Evolutionary conservation across 2,113 vertebrate species (phyloP), one percentile per base, ranked within the genome.

Genomic region (Promerops cafer): DNA sequence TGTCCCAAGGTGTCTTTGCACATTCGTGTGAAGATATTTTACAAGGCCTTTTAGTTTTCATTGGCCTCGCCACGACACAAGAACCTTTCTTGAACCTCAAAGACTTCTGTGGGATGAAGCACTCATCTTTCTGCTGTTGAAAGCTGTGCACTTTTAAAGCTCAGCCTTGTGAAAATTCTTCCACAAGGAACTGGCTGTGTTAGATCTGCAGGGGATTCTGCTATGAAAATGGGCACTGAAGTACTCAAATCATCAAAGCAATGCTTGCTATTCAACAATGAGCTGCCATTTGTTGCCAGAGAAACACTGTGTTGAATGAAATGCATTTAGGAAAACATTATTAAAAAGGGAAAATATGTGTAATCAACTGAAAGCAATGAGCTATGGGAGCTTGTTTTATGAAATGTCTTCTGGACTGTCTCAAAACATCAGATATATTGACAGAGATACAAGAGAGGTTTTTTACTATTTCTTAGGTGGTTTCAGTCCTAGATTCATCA

Each of bases 231-330:
- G 24, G 68, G 20, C 54, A 92, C 47, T 63, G 77, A 65, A 86
- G 72, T 59, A 74, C 54, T 66, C 75, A 94, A 96, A 92, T 39
- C 83, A 92, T 93, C 92, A 92, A 88, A 96, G 86, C 39, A 94
- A 93, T 97, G 93, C 69, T 90, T 92, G 83, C 60, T 93, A 90
- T 94, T 96, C 93, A 90, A 94, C 93, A 96, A 81, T 70, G 39
- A 96, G 63, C 76, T 86, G 72, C 68, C 89, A n/a, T 95, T 81
- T 35, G 65, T 89, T 89, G 92, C 94, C 96, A 96, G 60, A 96
- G 89, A 92, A 92, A 94, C 65, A 59, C 42, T 90, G 65, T 78
- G 94, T 94, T 97, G 95, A 97, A 94, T 96, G 96, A 97, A 96
- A 94, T 83, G 91, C 65, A 71, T 93, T 95, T 87, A 87, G 54